Evolutionary conservation across 2,113 vertebrate species (phyloP).

Genomic region (Lichenostomus cassidix): DNA sequence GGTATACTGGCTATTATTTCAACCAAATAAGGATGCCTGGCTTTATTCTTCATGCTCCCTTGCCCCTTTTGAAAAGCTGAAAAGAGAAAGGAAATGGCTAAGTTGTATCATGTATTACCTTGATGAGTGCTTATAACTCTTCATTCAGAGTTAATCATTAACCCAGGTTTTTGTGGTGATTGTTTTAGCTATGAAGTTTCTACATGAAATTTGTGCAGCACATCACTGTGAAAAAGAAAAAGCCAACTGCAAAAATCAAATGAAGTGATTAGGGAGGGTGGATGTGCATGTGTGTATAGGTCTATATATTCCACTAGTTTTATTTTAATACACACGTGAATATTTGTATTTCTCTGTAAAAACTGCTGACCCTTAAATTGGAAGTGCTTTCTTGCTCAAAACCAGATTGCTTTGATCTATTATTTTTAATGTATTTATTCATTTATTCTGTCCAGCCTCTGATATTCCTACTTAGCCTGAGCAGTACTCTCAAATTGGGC

Average conservation of each 20-base stretch:
- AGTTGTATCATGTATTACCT: slow-evolving; percentile 68
- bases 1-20: slow-evolving; percentile 70
- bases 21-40: slow-evolving; percentile 69
- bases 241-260: slow-evolving; percentile 32
- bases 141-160: slow-evolving; percentile 61
- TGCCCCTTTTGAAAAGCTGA: slow-evolving; percentile 71
- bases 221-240: not conserved
- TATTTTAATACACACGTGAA: slow-evolving; percentile 25
- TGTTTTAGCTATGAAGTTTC: slow-evolving; percentile 42
- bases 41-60: slow-evolving; percentile 70
- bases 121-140: slow-evolving; percentile 66
- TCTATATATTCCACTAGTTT: not conserved
- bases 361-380: slow-evolving; percentile 47
- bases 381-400: slow-evolving; percentile 26
- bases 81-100: slow-evolving; percentile 69
- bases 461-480: not conserved
- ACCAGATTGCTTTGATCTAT: slow-evolving; percentile 40
- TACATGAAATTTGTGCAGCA: not conserved
- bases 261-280: not conserved
- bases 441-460: slow-evolving; percentile 57
- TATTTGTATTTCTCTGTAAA: slow-evolving; percentile 26
- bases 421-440: slow-evolving; percentile 57
- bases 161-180: slow-evolving; percentile 33
- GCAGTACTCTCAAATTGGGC: not conserved
- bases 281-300: not conserved